Percentiles rank a stretch among this genome's conserved stretches.
These are phyloP conservation scores for Epinephelus cyanopodus DNA, from an alignment of 2,113 vertebrate genomes.

Conservation along the genomic window DNA sequence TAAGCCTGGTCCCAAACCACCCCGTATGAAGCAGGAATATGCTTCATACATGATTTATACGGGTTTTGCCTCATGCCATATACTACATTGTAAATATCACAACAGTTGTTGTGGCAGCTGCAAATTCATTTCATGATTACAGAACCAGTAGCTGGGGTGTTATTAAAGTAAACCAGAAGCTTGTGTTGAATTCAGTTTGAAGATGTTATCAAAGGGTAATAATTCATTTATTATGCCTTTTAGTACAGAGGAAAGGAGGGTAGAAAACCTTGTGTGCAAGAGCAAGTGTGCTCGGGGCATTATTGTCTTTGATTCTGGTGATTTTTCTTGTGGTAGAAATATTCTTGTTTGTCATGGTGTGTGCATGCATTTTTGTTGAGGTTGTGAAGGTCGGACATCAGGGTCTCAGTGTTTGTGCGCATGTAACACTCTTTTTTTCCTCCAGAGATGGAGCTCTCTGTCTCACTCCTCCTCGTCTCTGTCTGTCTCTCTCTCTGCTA, in stretches of 20 bases:
- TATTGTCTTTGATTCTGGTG: slow-evolving; percentile 38
- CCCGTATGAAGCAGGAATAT: background rate
- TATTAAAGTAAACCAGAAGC: slow-evolving; percentile 54
- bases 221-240: slow-evolving; percentile 65
- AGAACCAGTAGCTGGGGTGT: slow-evolving; percentile 48
- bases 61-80: slow-evolving; percentile 10
- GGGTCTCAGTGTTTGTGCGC: slow-evolving; percentile 13
- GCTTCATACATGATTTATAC: slow-evolving; percentile 45
- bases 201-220: slow-evolving; percentile 62
- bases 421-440: slow-evolving; percentile 7
- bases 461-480: background rate
- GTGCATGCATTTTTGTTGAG: slow-evolving; percentile 16
- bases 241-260: slow-evolving; percentile 25
- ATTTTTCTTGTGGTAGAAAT: slow-evolving; percentile 33
- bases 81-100: slow-evolving; percentile 53
- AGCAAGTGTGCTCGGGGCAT: background rate
- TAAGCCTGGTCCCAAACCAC: background rate
- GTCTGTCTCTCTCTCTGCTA: slow-evolving; percentile 45
- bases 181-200: slow-evolving; percentile 68
- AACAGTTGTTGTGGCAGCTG: slow-evolving; percentile 52
- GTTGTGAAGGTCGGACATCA: background rate
- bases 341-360: slow-evolving; percentile 25
- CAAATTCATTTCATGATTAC: slow-evolving; percentile 53
- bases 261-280: slow-evolving; percentile 3
- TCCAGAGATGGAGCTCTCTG: background rate